Percentiles rank a stretch among this genome's conserved stretches.
phyloP scores from a whole-genome alignment of 2,113 vertebrate species.

The Empidonax alnorum region DNA sequence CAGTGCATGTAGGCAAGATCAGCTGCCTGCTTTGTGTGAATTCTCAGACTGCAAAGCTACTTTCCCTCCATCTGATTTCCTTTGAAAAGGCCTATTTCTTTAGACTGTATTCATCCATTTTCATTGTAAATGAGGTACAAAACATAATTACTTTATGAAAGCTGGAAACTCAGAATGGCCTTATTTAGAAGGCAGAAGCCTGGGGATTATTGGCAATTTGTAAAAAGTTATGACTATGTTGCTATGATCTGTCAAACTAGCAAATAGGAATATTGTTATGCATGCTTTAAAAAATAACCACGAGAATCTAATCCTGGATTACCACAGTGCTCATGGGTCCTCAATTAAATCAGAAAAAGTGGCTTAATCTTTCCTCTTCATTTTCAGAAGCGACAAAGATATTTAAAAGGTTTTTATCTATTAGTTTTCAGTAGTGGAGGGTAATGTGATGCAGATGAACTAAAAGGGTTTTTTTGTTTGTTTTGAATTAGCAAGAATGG shows the following conservation, averaged over 20 bases:
- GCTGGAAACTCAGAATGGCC: background rate
- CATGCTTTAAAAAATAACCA: background rate
- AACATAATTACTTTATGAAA: conserved; percentile 3
- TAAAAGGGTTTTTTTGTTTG: background rate
- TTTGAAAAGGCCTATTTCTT: conserved; percentile 32
- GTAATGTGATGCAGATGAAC: background rate
- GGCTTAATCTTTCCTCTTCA: background rate
- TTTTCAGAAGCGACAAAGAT: background rate
- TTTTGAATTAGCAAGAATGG: background rate
- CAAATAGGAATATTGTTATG: background rate
- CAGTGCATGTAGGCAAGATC: conserved; percentile 9
- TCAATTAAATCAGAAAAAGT: background rate
- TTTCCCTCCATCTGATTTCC: background rate
- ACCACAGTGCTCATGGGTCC: background rate
- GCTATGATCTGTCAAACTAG: background rate
- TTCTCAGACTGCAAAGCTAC: conserved; percentile 17
- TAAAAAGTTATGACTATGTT: background rate
- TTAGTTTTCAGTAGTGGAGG: background rate
- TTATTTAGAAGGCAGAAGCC: background rate
- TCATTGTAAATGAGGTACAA: conserved; percentile 1
- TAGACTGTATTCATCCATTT: conserved; percentile 8
- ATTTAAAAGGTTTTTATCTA: background rate
- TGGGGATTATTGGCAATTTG: background rate
- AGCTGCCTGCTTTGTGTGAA: conserved; percentile 46
- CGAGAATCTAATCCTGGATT: conserved; percentile 8